phyloP scores from a whole-genome alignment of 1,140 invertebrate genomes.

The Megathymus violae region DNA sequence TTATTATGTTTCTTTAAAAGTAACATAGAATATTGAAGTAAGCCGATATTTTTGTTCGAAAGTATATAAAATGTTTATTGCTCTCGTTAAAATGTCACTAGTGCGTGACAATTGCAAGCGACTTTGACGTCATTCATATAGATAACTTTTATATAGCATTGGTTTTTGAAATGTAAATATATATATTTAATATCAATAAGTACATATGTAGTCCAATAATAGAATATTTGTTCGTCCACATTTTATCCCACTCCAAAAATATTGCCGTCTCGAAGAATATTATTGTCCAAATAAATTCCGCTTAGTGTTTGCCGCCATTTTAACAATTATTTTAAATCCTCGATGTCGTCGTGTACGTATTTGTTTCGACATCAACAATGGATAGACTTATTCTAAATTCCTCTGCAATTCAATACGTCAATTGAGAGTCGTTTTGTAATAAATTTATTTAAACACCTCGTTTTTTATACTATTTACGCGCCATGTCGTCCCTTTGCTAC shows the following conservation, averaged over 20 bases:
- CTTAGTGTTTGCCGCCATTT: conserved; percentile 50
- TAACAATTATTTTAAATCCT: conserved; percentile 37
- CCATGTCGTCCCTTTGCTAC: conserved; percentile 67
- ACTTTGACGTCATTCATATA: conserved; percentile 35
- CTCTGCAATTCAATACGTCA: conserved; percentile 52
- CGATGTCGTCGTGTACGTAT: conserved; percentile 23
- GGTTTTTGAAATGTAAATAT: conserved; percentile 74
- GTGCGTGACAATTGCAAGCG: conserved; percentile 43
- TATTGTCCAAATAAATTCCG: conserved; percentile 70
- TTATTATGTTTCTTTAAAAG: conserved; percentile 27
- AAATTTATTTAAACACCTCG: conserved; percentile 33
- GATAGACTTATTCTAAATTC: conserved; percentile 36
- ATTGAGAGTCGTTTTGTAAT: conserved; percentile 45
- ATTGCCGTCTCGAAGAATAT: conserved; percentile 68
- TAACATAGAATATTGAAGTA: conserved; percentile 24
- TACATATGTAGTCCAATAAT: conserved; percentile 77
- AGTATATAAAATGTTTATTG: conserved; percentile 46
- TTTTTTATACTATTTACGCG: conserved; percentile 43
- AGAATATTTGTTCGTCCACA: conserved; percentile 77
- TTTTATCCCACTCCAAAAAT: conserved; percentile 74
- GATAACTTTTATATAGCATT: conserved; percentile 51
- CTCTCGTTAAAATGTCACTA: conserved; percentile 43
- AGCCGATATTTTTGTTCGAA: conserved; percentile 35
- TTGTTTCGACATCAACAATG: conserved; percentile 31
- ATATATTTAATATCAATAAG: conserved; percentile 65